Evolutionary conservation across 2,888 invertebrate genomes (phyloP).

Genomic region (Acrocera orbiculus): DNA sequence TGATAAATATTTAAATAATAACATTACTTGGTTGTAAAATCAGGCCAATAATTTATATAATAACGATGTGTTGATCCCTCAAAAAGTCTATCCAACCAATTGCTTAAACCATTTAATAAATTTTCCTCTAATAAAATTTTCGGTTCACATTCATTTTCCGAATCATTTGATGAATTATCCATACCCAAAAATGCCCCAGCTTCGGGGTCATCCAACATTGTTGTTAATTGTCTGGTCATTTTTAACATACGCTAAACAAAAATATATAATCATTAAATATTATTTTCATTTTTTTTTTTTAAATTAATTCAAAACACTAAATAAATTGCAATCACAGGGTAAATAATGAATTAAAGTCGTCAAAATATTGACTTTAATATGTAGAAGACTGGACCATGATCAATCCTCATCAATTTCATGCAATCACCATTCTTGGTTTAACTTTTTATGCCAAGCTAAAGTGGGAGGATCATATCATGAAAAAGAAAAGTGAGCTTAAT

Average conservation of each 20-base stretch:
- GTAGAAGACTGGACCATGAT: too few species aligned
- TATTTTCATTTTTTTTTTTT: not conserved
- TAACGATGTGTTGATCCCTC: slow-evolving; percentile 92
- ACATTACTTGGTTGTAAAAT: slow-evolving; percentile 73
- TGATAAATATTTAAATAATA: too few species aligned
- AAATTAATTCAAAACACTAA: too few species aligned
- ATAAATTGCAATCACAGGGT: too few species aligned
- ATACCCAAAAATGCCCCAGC: slow-evolving; percentile 76
- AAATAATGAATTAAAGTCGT: too few species aligned
- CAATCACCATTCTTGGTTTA: too few species aligned
- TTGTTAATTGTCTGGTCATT: slow-evolving; percentile 43
- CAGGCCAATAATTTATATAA: slow-evolving; percentile 97
- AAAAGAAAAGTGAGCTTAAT: too few species aligned
- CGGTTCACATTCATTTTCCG: slow-evolving; percentile 32
- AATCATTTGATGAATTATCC: slow-evolving; percentile 48
- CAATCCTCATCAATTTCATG: too few species aligned
- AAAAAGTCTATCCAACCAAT: slow-evolving; percentile 93
- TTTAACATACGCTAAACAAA: slow-evolving; percentile 44
- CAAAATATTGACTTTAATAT: too few species aligned
- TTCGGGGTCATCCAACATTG: slow-evolving; percentile 45
- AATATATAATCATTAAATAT: not conserved
- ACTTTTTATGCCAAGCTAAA: too few species aligned
- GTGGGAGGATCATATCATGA: too few species aligned
- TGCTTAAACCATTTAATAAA: slow-evolving; percentile 76
- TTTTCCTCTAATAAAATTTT: slow-evolving; percentile 49